Evolutionary conservation across 2,113 vertebrate species (phyloP).

Genomic region (Crotophaga sulcirostris): DNA sequence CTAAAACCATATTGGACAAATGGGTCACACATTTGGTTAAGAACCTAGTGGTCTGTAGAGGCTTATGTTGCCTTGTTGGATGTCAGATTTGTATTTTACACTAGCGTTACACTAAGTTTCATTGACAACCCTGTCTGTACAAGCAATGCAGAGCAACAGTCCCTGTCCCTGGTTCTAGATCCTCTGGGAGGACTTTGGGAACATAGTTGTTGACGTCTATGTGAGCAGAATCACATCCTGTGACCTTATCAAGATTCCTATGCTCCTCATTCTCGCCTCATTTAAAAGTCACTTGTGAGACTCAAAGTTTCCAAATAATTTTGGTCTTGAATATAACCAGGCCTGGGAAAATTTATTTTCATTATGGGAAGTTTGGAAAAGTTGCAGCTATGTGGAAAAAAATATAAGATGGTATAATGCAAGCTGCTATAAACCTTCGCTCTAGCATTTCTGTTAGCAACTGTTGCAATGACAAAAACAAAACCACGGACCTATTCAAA

Average conservation of each 20-base stretch:
- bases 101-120: background rate
- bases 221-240: background rate
- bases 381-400: background rate
- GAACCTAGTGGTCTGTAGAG: background rate
- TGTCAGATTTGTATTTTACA: background rate
- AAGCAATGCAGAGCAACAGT: background rate
- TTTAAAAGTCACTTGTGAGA: constrained; percentile 1
- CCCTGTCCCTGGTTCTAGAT: constrained; percentile 7
- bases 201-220: background rate
- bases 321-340: background rate
- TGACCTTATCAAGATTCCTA: constrained; percentile 45
- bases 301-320: constrained; percentile 54
- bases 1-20: background rate
- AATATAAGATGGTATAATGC: background rate
- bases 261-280: background rate
- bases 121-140: background rate
- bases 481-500: background rate
- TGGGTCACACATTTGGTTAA: background rate
- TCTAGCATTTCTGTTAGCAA: background rate
- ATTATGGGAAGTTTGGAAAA: background rate
- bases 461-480: background rate
- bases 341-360: constrained; percentile 29
- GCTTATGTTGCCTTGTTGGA: background rate
- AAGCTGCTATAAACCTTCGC: background rate
- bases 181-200: constrained; percentile 30